Evolutionary conservation across 2,113 vertebrate genomes (phyloP).

Genomic region (Ahaetulla prasina): DNA sequence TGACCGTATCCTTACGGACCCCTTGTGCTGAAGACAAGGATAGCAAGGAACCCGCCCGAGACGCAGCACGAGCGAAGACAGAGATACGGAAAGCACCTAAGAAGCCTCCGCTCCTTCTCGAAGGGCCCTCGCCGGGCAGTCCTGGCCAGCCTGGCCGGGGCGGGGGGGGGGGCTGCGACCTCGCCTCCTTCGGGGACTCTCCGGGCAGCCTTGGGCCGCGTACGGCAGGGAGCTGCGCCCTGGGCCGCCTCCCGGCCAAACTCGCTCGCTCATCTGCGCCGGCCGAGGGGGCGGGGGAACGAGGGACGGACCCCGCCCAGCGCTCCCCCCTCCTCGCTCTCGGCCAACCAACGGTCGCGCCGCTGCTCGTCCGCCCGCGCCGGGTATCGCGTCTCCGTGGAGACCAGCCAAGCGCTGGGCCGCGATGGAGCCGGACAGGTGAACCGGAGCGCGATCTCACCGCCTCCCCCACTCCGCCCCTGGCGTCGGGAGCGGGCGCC

Average conservation of each 20-base stretch:
- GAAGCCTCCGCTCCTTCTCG: neutral
- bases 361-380: neutral
- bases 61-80: neutral
- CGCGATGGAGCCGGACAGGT: neutral
- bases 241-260: neutral
- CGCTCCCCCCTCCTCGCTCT: neutral
- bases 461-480: neutral
- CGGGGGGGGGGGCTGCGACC: neutral
- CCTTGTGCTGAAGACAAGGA: neutral
- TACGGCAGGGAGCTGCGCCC: neutral
- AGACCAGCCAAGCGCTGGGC: accelerated
- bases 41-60: neutral
- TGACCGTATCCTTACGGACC: neutral
- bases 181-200: neutral
- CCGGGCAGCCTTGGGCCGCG: neutral
- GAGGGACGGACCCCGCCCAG: neutral
- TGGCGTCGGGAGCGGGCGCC: neutral
- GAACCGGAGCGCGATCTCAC: neutral
- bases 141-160: neutral
- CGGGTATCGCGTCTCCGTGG: neutral
- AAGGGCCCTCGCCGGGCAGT: neutral
- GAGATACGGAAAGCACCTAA: neutral
- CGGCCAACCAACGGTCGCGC: neutral
- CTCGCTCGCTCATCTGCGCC: neutral
- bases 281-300: neutral